Evolutionary conservation across 2,797 vertebrate genomes (phyloP).

Genomic region (Acropternis orthonyx): DNA sequence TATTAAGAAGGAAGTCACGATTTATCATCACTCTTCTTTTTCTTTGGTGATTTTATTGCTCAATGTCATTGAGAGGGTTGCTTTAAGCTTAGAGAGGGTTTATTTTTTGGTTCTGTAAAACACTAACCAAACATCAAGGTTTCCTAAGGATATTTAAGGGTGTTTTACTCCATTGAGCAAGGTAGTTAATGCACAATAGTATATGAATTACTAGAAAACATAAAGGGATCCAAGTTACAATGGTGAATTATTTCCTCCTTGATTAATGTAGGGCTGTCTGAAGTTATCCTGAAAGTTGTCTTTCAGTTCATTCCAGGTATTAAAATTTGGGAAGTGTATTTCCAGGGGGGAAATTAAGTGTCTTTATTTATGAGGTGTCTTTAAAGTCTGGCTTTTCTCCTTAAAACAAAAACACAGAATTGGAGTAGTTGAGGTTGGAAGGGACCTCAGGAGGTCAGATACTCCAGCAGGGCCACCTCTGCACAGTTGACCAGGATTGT

Average conservation of each 20-base stretch:
- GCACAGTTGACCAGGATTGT: rapidly evolving
- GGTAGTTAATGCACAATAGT: not conserved
- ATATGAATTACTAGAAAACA: not conserved
- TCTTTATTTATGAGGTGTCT: not conserved
- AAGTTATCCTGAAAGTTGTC: not conserved
- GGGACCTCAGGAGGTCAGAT: not conserved
- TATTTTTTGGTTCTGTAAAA: not conserved
- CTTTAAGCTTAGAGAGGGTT: not conserved
- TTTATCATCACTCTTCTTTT: not conserved
- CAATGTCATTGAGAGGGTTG: not conserved
- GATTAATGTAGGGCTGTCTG: not conserved
- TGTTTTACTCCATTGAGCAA: not conserved
- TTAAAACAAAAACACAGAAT: not conserved
- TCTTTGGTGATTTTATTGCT: not conserved
- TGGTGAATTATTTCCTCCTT: not conserved
- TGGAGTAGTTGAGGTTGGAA: not conserved
- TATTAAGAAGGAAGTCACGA: not conserved
- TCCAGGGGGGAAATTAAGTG: not conserved
- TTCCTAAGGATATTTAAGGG: not conserved
- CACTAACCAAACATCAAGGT: not conserved
- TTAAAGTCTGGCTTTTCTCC: not conserved
- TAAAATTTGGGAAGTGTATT: not conserved
- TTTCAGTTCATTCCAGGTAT: not conserved
- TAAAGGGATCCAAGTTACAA: not conserved
- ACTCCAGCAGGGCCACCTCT: not conserved